phyloP scores from a whole-genome alignment of 2,888 invertebrate genomes.

The Muschampia plurimacula region DNA sequence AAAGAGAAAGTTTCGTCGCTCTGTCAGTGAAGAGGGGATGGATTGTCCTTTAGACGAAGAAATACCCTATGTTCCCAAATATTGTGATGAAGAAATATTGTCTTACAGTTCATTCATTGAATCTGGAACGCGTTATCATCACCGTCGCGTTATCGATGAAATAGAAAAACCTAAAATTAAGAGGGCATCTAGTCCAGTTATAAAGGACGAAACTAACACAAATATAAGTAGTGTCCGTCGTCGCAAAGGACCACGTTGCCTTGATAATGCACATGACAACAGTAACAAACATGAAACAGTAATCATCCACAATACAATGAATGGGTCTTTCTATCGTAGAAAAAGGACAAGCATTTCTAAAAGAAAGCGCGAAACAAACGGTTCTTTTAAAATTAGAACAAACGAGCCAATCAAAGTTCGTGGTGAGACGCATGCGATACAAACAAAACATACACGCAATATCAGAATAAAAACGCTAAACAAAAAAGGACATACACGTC shows the following conservation, averaged over 20 bases:
- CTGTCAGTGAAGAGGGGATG: constrained; percentile 7
- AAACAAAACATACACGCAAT: constrained; percentile 3
- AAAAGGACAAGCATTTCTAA: constrained; percentile 10
- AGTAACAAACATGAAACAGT: background rate
- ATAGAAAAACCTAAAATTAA: background rate
- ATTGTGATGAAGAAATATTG: constrained; percentile 1
- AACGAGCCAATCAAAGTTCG: background rate
- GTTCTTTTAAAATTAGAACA: background rate
- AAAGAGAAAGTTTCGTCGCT: background rate
- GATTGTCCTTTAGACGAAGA: background rate
- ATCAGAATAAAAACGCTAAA: constrained; percentile 13
- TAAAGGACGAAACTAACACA: background rate
- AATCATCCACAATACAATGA: constrained; percentile 9
- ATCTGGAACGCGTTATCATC: background rate
- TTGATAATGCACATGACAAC: background rate
- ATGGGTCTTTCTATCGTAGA: background rate
- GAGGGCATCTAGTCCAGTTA: background rate
- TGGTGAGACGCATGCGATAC: constrained; percentile 23
- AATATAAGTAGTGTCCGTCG: background rate
- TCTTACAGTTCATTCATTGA: background rate
- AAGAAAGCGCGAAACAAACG: background rate
- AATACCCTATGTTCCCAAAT: background rate
- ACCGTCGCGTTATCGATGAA: constrained; percentile 1
- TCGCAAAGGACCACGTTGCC: background rate
- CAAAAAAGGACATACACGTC: background rate